Evolutionary conservation across 37 sponge, comb jelly and placozoan genomes (phyloP).

Genomic region (Ianthella basta): DNA sequence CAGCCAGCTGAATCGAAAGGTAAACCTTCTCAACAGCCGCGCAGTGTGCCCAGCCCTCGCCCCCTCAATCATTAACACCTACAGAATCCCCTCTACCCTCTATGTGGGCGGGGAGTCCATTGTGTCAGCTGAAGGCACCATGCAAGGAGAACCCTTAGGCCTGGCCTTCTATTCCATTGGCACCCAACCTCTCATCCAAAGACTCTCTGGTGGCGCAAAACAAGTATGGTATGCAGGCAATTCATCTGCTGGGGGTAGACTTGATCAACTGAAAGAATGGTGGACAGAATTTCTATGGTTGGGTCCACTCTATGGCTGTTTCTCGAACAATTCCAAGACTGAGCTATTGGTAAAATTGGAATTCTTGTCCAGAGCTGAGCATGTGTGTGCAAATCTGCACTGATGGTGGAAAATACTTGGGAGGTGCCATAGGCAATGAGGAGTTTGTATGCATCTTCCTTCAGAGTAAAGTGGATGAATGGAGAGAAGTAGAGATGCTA

Average conservation of each 20-base stretch:
- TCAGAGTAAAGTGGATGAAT: conserved; percentile 13
- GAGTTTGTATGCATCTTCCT: neutral
- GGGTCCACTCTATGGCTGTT: too few species aligned
- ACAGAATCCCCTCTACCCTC: conserved; percentile 12
- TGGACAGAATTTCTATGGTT: too few species aligned
- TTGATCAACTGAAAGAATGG: too few species aligned
- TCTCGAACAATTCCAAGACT: too few species aligned
- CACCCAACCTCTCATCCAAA: conserved; percentile 14
- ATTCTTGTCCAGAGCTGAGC: conserved; percentile 1
- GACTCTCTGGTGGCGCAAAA: neutral
- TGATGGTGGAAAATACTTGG: conserved; percentile 23
- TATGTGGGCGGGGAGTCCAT: conserved; percentile 9
- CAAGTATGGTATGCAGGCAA: conserved; percentile 13
- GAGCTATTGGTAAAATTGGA: neutral
- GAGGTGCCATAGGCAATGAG: too few species aligned
- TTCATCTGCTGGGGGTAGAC: conserved; percentile 9
- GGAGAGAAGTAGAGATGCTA: conserved; percentile 1
- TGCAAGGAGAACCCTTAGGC: neutral
- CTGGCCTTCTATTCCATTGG: too few species aligned
- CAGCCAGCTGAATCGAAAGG: neutral
- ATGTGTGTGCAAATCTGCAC: conserved; percentile 22
- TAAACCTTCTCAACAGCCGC: neutral
- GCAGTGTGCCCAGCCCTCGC: conserved; percentile 20
- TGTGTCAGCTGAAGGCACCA: neutral
- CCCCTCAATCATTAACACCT: conserved; percentile 11